phyloP scores from a whole-genome alignment of 1,140 invertebrate species.

The Laodelphax striatellus region DNA sequence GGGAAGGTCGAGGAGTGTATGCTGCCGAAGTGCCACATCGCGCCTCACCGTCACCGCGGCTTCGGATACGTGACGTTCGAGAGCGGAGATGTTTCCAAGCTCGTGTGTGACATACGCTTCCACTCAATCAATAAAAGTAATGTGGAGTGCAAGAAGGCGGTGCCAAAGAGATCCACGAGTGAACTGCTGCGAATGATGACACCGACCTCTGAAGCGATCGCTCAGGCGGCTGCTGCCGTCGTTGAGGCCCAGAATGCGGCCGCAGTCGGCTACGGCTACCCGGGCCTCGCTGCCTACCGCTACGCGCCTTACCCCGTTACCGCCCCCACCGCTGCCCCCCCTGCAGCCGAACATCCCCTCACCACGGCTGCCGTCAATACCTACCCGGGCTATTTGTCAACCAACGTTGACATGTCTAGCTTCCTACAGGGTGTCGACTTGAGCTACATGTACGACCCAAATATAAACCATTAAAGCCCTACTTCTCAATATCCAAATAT shows the following conservation, averaged over 20 bases:
- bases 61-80: constrained; percentile 90
- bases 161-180: constrained; percentile 77
- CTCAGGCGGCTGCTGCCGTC: constrained; percentile 36
- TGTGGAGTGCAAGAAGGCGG: constrained; percentile 86
- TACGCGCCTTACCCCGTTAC: constrained; percentile 58
- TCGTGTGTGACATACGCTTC: constrained; percentile 85
- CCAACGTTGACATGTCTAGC: constrained; percentile 81
- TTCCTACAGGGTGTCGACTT: constrained; percentile 84
- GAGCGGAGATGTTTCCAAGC: constrained; percentile 79
- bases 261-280: constrained; percentile 51
- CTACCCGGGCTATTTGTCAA: constrained; percentile 72
- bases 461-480: constrained; percentile 66
- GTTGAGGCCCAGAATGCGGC: constrained; percentile 37
- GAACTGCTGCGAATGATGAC: constrained; percentile 47
- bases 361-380: constrained; percentile 44
- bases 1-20: constrained; percentile 88
- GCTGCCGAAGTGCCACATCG: constrained; percentile 90
- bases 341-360: too few relatives aligned
- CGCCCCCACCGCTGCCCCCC: constrained; percentile 37
- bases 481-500: neutral
- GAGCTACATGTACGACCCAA: constrained; percentile 80
- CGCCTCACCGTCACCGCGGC: constrained; percentile 79
- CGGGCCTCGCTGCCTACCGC: constrained; percentile 51
- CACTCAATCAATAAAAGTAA: constrained; percentile 90
- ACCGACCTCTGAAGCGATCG: constrained; percentile 35